These are phyloP conservation scores for Ephydatia muelleri DNA, from an alignment of 37 sponge, comb jelly and placozoan genomes.

Conservation along the genomic window DNA sequence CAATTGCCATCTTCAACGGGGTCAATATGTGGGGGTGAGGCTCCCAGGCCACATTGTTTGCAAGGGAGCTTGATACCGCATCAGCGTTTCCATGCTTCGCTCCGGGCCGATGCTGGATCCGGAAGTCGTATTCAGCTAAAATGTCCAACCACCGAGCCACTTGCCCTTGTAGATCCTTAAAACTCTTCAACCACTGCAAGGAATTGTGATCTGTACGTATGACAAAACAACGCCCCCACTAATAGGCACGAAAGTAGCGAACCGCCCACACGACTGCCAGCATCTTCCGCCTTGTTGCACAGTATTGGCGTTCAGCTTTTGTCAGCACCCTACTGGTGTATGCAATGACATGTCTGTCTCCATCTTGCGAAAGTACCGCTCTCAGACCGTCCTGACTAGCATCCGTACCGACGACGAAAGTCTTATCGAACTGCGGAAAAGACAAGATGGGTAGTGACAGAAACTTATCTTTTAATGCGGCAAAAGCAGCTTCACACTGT, in stretches of 20 bases:
- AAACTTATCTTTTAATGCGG: neutral
- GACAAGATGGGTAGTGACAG: slow-evolving; percentile 10
- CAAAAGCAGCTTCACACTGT: slow-evolving; percentile 11
- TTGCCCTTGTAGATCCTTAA: slow-evolving; percentile 24
- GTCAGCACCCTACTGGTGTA: slow-evolving; percentile 3
- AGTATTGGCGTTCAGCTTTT: slow-evolving; percentile 6
- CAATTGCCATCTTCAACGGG: too few relatives aligned
- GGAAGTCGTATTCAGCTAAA: slow-evolving; percentile 16
- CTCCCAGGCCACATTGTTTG: slow-evolving; percentile 5
- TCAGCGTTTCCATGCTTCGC: slow-evolving; percentile 10
- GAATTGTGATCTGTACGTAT: slow-evolving; percentile 29
- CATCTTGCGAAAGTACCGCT: slow-evolving; percentile 18
- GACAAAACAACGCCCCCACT: neutral
- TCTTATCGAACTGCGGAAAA: slow-evolving; percentile 10
- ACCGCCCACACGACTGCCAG: neutral
- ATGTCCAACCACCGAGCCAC: slow-evolving; percentile 31
- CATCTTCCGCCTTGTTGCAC: neutral
- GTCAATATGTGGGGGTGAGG: neutral
- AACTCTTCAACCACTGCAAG: slow-evolving; percentile 24
- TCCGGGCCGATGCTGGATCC: slow-evolving; percentile 18
- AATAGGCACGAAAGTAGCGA: slow-evolving; percentile 14
- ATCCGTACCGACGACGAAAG: slow-evolving; percentile 14
- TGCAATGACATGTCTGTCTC: neutral
- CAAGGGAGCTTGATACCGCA: slow-evolving; percentile 22
- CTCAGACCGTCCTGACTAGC: neutral